Conservation (phyloP, 2,888 invertebrate species). For the Trissoscelio sp. region DNA sequence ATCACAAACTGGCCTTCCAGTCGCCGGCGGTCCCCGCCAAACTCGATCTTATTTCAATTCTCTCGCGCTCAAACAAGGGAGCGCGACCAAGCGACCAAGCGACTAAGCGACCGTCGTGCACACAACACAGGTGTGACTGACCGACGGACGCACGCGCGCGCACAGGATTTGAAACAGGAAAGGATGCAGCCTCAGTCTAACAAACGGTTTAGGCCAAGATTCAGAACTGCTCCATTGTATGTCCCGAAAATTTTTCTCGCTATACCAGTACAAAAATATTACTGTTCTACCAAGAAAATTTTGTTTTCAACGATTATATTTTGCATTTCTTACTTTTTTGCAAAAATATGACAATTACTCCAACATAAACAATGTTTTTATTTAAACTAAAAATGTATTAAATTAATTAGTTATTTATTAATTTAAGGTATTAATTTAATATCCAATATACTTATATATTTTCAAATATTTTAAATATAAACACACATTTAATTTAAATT, state of each 20-base stretch:
- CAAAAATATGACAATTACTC: too few species aligned
- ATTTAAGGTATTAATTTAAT: too few species aligned
- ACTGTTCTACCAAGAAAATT: slow-evolving; percentile 22
- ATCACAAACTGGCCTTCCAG: slow-evolving; percentile 66
- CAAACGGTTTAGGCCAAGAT: slow-evolving; percentile 48
- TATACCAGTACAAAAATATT: slow-evolving; percentile 26
- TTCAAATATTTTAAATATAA: too few species aligned
- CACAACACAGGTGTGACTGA: slow-evolving; percentile 52
- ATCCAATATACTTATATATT: too few species aligned
- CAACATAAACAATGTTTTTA: too few species aligned
- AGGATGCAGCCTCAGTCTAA: slow-evolving; percentile 56
- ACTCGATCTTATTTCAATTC: slow-evolving; percentile 64
- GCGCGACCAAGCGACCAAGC: slow-evolving; percentile 7
- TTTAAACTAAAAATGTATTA: too few species aligned
- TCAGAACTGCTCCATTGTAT: slow-evolving; percentile 50
- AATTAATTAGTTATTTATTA: too few species aligned
- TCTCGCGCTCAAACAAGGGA: slow-evolving; percentile 51
- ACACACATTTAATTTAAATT: too few species aligned
- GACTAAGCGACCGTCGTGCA: too few species aligned
- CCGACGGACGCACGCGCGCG: slow-evolving; percentile 47
- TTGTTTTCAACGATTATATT: slow-evolving; percentile 2
- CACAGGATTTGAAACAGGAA: slow-evolving; percentile 42
- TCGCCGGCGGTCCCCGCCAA: slow-evolving; percentile 64
- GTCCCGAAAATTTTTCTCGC: slow-evolving; percentile 34
- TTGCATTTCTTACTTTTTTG: too few species aligned